phyloP scores from a whole-genome alignment of 2,888 invertebrate species.

The Tinea semifulvella region DNA sequence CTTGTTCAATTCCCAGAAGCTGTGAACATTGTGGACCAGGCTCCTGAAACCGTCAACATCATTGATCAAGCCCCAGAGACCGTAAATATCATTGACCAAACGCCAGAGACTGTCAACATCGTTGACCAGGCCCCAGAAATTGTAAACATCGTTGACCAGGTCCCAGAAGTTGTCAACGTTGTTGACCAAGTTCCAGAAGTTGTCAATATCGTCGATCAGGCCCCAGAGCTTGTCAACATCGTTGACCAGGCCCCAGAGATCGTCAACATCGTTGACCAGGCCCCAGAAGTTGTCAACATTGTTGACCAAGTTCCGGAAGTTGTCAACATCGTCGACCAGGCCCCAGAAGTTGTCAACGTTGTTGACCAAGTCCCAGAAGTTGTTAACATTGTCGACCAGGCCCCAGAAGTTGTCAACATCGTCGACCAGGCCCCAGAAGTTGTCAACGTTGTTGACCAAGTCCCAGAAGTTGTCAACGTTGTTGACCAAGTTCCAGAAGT shows the following conservation, averaged over 20 bases:
- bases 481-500: neutral
- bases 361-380: neutral
- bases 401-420: neutral
- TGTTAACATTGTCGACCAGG: neutral
- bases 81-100: neutral
- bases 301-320: neutral
- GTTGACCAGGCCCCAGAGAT: conserved; percentile 18
- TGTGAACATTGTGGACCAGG: conserved; percentile 10
- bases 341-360: neutral
- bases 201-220: conserved; percentile 14
- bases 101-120: neutral
- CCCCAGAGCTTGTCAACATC: conserved; percentile 16
- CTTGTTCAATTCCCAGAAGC: conserved; percentile 20
- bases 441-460: neutral
- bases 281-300: neutral
- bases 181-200: conserved; percentile 22
- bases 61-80: neutral
- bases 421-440: neutral
- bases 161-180: conserved; percentile 19
- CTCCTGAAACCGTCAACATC: conserved; percentile 19
- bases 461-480: neutral
- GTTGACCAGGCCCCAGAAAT: conserved; percentile 20
- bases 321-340: neutral
- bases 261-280: conserved; percentile 15
- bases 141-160: conserved; percentile 19